Conservation (phyloP, 2,797 vertebrate genomes). For the Gallinago stenura region DNA sequence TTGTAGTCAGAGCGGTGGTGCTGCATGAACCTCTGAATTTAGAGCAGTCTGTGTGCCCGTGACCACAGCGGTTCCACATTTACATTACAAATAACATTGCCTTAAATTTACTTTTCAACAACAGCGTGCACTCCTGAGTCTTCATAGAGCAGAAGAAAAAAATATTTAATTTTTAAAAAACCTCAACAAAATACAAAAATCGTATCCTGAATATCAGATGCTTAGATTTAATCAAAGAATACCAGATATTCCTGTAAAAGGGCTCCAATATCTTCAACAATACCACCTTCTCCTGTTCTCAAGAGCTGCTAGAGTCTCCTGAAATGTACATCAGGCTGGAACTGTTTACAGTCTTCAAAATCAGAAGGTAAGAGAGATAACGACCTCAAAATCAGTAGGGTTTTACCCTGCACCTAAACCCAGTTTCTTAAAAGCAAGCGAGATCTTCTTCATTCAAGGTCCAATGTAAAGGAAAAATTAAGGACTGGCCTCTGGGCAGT, state of each 20-base stretch:
- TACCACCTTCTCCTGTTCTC: not conserved
- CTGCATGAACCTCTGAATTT: not conserved
- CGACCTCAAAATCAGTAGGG: not conserved
- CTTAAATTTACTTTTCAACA: not conserved
- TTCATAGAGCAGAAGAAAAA: not conserved
- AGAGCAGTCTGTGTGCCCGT: not conserved
- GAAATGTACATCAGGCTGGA: not conserved
- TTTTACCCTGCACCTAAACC: not conserved
- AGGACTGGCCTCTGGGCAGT: not conserved
- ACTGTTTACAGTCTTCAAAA: not conserved
- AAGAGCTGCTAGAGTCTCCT: not conserved
- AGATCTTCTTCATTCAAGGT: not conserved
- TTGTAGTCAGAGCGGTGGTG: not conserved
- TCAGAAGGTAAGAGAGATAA: not conserved
- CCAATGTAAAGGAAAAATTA: not conserved
- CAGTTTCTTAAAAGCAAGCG: not conserved
- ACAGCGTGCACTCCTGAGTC: not conserved
- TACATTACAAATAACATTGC: not conserved
- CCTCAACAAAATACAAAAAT: not conserved
- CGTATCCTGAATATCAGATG: not conserved
- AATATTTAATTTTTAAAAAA: accelerated
- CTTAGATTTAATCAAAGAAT: not conserved
- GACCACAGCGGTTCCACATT: not conserved
- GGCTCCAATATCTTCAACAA: not conserved
- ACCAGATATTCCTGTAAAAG: not conserved